phyloP scores from a whole-genome alignment of 2,113 vertebrate genomes.

The Lasiurus cinereus region DNA sequence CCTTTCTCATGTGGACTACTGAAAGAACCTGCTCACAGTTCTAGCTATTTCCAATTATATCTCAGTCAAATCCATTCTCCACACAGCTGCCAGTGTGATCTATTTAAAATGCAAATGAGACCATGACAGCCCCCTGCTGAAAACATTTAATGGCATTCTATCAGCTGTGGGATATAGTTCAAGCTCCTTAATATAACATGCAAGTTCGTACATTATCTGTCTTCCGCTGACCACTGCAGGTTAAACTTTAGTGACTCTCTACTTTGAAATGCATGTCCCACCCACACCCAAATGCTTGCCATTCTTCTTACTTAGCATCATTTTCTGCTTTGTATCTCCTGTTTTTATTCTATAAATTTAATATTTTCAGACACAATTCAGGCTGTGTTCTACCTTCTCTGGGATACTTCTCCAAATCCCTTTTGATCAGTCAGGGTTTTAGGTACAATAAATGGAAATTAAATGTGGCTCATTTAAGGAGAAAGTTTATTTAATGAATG shows the following conservation, averaged over 20 bases:
- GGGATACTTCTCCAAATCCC: neutral
- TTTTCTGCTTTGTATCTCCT: neutral
- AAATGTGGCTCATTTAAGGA: constrained; percentile 30
- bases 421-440: neutral
- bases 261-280: constrained; percentile 34
- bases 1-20: neutral
- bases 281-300: neutral
- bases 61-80: constrained; percentile 65
- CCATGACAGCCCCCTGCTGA: constrained; percentile 39
- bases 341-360: neutral
- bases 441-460: neutral
- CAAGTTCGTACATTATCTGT: constrained; percentile 8
- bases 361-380: neutral
- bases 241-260: constrained; percentile 24
- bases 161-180: constrained; percentile 64
- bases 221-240: constrained; percentile 6
- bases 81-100: constrained; percentile 58
- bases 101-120: constrained; percentile 74
- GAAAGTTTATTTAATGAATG: constrained; percentile 12
- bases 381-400: neutral
- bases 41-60: constrained; percentile 56
- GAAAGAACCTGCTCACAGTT: neutral
- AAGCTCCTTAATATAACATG: constrained; percentile 63
- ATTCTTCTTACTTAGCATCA: neutral
- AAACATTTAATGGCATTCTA: constrained; percentile 59